Conservation (phyloP, 2,888 invertebrate species). For the Frankliniella intonsa region DNA sequence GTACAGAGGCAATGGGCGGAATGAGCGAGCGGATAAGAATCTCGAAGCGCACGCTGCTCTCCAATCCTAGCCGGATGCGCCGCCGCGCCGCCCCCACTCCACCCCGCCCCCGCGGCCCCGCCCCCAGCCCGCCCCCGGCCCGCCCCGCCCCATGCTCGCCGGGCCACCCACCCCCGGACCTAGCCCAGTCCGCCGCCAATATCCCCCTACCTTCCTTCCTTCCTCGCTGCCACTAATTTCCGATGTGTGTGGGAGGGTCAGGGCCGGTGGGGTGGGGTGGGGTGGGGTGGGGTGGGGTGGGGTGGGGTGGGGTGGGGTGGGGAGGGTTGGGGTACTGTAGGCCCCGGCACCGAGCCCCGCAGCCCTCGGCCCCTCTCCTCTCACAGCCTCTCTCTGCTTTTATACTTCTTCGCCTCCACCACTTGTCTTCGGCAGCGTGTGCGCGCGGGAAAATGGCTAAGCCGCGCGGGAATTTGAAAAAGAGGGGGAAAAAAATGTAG, state of each 20-base stretch:
- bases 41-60: no score
- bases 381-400: no score
- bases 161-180: neutral
- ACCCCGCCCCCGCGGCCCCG: no score
- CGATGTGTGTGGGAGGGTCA: neutral
- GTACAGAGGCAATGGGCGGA: neutral
- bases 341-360: no score
- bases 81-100: neutral
- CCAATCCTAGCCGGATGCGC: neutral
- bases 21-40: neutral
- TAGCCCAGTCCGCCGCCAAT: neutral
- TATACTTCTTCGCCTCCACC: no score
- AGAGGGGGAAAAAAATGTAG: neutral
- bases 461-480: neutral
- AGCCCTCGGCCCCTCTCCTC: no score
- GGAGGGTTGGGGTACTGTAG: no score
- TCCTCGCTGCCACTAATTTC: neutral
- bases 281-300: no score
- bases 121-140: no score
- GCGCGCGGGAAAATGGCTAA: neutral
- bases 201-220: neutral
- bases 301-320: no score
- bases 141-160: neutral
- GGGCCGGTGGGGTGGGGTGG: no score
- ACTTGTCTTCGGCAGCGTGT: no score